Base-by-base conservation (phyloP, 2,797 vertebrate genomes). In the Falco rusticolus region DNA sequence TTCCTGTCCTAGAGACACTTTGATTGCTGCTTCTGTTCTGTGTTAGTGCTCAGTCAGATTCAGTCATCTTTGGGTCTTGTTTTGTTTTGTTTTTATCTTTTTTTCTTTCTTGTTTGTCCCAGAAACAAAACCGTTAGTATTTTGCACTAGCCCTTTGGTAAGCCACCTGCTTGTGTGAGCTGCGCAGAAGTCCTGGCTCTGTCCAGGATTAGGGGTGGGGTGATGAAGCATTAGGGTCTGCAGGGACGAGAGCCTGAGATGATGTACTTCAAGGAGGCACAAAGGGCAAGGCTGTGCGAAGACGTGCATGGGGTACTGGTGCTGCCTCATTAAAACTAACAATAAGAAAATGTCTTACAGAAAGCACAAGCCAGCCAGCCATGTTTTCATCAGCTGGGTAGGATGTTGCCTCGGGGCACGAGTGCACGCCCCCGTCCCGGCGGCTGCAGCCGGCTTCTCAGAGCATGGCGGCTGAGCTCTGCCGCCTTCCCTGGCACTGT, bases 401-500 rank as follows among this genome's bases (percentile, higher is more conserved):
- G 79, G 9, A 33, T 21, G 50, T 59, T 6, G 28, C 68, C 64
- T 59, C 4, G 10, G 70, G 87, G 77, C 19, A 19, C 18, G 29
- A 56, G 54, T 63, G 10, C 0, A 2, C 31, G 83, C n/a, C 39
- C 11, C 16, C 17, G 17, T 22, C 68, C 74, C 28, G 1, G 2
- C 59, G 65, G 84, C 37, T 24, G 43, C 80, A 72, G 89, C 60
- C 1, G 1, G 28, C 45, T 48, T 14, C 3, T 2, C 10, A 53
- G 84, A 82, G 61, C 63, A 8, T 19, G 63, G 18, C 3, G 0
- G 75, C 71, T 2, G 0, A 81, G 78, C 72, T 0, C 41, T 0
- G 0, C 33, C 1, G 2, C 81, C 65, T 18, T 37, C 61, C 56
- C 68, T 8, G 3, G 64, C 69, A 25, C 20, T 4, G 69, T 17